A percentile compares a stretch with the other conserved stretches of the same genome.
Conservation (phyloP, 1,140 invertebrate species). For the Colletes gigas region DNA sequence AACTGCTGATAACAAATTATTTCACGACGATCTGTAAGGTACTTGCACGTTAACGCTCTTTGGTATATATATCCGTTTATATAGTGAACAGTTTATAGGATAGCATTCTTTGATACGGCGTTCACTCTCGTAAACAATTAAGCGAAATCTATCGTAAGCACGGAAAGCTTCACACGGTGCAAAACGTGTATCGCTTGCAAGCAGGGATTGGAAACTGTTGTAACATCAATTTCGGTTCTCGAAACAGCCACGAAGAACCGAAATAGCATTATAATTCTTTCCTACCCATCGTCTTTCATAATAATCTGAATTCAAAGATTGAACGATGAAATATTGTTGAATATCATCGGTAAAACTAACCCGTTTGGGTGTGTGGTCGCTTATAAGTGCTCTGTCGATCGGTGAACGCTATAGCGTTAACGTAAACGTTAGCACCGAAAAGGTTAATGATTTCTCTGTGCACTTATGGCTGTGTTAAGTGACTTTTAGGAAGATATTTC, state of each 20-base stretch:
- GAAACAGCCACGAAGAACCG: no score
- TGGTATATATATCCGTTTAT: constrained; percentile 46
- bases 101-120: constrained; percentile 23
- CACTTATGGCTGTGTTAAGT: constrained; percentile 3
- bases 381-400: no score
- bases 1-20: constrained; percentile 41
- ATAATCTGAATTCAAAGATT: no score
- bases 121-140: neutral
- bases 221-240: no score
- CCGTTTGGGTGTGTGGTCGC: no score
- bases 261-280: no score
- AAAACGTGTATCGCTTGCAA: neutral
- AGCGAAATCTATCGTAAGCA: neutral
- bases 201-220: neutral
- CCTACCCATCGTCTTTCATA: no score
- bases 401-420: no score
- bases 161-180: neutral
- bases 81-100: constrained; percentile 20
- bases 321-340: no score
- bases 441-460: constrained; percentile 1
- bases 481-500: no score
- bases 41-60: constrained; percentile 37
- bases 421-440: neutral
- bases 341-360: no score
- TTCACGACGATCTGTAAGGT: constrained; percentile 23